These are phyloP conservation scores for Tetramorium alpestre DNA, from an alignment of 1,140 invertebrate species.

Conservation along the genomic window DNA sequence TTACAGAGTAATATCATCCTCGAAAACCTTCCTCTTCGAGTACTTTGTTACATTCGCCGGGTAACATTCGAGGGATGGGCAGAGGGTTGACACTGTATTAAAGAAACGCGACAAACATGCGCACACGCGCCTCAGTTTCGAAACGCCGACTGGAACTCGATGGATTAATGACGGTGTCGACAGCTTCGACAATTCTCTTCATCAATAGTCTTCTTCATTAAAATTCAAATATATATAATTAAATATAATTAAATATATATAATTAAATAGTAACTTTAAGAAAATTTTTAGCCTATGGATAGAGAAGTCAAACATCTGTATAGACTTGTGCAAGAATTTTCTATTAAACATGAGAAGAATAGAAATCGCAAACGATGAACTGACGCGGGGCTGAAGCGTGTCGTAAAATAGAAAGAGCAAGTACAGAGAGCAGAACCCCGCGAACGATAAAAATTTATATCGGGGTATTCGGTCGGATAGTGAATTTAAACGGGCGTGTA, in stretches of 20 bases:
- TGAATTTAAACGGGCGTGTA: constrained; percentile 86
- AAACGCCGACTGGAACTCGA: not conserved
- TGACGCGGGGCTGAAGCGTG: constrained; percentile 33
- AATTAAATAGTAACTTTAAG: not conserved
- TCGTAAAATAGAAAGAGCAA: constrained; percentile 67
- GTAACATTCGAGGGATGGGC: constrained; percentile 58
- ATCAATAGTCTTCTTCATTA: not conserved
- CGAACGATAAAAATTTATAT: constrained; percentile 83
- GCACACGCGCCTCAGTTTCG: constrained; percentile 17
- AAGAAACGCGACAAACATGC: constrained; percentile 63
- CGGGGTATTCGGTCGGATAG: constrained; percentile 80
- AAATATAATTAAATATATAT: no score
- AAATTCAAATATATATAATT: no score
- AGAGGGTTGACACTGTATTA: constrained; percentile 62
- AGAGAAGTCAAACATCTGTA: not conserved
- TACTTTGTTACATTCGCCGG: constrained; percentile 75
- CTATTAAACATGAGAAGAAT: not conserved
- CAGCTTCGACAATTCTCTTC: not conserved
- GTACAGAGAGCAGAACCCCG: constrained; percentile 62
- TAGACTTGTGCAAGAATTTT: constrained; percentile 5
- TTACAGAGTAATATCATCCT: constrained; percentile 76
- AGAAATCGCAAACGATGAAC: constrained; percentile 48
- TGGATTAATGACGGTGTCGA: not conserved
- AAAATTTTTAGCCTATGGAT: not conserved
- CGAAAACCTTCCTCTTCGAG: constrained; percentile 72